Evolutionary conservation across 2,797 vertebrate genomes (phyloP).

Genomic region (Champsocephalus gunnari): DNA sequence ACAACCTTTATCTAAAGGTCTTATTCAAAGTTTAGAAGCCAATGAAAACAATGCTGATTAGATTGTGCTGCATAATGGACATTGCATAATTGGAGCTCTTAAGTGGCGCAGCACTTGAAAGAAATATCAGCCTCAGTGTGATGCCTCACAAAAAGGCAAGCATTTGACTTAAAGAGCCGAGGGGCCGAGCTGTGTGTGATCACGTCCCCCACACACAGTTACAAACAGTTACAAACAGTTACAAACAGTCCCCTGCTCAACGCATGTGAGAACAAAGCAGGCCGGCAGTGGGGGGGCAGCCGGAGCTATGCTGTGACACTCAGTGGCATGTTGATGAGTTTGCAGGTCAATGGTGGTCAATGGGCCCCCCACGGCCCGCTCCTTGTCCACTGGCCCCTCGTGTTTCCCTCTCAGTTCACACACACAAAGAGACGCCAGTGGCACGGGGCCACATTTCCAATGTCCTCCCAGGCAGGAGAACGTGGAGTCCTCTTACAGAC

Average conservation of each 20-base stretch:
- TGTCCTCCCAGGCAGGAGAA: constrained; percentile 71
- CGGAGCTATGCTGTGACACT: constrained; percentile 78
- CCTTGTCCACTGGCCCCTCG: constrained; percentile 76
- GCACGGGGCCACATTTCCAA: constrained; percentile 74
- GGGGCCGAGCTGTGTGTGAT: constrained; percentile 72
- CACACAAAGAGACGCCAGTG: constrained; percentile 81
- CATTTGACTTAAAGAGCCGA: constrained; percentile 55
- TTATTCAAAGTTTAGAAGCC: constrained; percentile 18
- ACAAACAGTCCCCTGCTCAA: constrained; percentile 71
- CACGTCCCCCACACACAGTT: constrained; percentile 75
- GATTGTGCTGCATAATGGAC: constrained; percentile 27
- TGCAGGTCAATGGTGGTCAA: constrained; percentile 84
- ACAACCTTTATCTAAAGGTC: neutral
- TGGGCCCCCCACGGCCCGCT: constrained; percentile 82
- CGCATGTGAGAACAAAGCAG: constrained; percentile 75
- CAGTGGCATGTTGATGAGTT: constrained; percentile 87
- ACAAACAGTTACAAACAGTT: constrained; percentile 60
- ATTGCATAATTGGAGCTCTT: constrained; percentile 36
- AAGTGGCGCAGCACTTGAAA: constrained; percentile 19
- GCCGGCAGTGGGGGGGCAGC: constrained; percentile 72
- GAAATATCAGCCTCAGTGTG: constrained; percentile 50
- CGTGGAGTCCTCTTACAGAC: constrained; percentile 68
- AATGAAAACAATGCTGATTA: constrained; percentile 19
- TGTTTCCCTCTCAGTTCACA: constrained; percentile 86
- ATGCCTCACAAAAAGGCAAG: constrained; percentile 53